Evolutionary conservation across 2,113 vertebrate genomes (phyloP).

Genomic region (Meriones unguiculatus): DNA sequence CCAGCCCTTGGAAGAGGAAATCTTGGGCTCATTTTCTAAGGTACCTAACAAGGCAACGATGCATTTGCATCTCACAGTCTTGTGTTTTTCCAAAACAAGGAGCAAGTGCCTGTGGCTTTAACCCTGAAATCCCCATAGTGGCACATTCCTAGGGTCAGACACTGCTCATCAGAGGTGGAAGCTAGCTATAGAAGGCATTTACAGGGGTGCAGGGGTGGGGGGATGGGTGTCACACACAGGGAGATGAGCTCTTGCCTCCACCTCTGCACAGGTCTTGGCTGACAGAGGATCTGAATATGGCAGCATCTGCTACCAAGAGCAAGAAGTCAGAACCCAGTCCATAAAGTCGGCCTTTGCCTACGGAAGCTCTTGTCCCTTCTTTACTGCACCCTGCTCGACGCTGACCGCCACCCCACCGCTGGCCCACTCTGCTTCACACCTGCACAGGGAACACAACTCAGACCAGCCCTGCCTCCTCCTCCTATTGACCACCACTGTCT

Average conservation of each 20-base stretch:
- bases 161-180: not conserved
- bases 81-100: conserved; percentile 35
- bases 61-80: conserved; percentile 30
- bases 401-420: not conserved
- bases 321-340: not conserved
- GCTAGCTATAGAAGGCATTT: not conserved
- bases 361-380: not conserved
- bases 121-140: not conserved
- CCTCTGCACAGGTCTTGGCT: not conserved
- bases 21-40: conserved; percentile 31
- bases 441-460: not conserved
- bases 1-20: conserved; percentile 42
- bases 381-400: not conserved
- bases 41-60: conserved; percentile 7
- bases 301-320: not conserved
- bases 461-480: not conserved
- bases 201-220: not conserved
- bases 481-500: not conserved
- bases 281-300: not conserved
- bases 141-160: not conserved
- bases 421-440: not conserved
- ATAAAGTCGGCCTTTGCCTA: not conserved
- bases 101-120: not conserved
- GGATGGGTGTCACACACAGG: not conserved
- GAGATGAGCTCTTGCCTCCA: not conserved